phyloP scores from a whole-genome alignment of 2,888 invertebrate genomes.

The Hylaea fasciaria region DNA sequence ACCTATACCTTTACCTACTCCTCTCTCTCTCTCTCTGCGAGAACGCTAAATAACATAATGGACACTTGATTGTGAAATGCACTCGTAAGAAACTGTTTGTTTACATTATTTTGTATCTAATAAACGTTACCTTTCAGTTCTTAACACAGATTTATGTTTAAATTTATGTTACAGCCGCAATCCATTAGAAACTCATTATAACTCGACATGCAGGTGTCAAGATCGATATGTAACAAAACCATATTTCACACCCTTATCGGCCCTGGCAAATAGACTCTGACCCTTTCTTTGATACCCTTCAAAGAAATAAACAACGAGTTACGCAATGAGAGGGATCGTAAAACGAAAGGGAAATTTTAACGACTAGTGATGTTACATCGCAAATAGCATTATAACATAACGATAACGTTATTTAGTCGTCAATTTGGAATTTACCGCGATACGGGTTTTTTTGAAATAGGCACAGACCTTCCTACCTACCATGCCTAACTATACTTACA shows the following conservation, averaged over 20 bases:
- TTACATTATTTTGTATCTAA: too few species aligned
- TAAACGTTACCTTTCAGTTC: too few species aligned
- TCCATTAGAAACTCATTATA: not conserved
- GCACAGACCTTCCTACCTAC: too few species aligned
- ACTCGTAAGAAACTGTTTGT: too few species aligned
- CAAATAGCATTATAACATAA: not conserved
- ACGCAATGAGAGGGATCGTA: conserved; percentile 22
- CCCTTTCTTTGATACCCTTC: conserved; percentile 34
- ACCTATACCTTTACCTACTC: too few species aligned
- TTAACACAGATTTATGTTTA: too few species aligned
- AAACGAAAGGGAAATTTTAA: conserved; percentile 23
- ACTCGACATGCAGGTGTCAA: conserved; percentile 19
- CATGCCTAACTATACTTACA: too few species aligned
- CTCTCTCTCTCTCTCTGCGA: too few species aligned
- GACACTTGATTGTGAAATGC: too few species aligned
- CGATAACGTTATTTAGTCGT: not conserved
- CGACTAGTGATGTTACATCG: conserved; percentile 16
- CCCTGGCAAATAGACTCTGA: conserved; percentile 38
- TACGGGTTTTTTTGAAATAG: too few species aligned
- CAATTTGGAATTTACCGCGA: not conserved
- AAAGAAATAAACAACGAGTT: conserved; percentile 23
- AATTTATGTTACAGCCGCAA: too few species aligned
- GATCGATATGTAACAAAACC: conserved; percentile 22
- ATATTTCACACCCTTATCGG: conserved; percentile 35
- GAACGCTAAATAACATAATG: too few species aligned